Evolutionary conservation across 1,140 invertebrate genomes (phyloP).

Genomic region (Sycophaga agraensis): DNA sequence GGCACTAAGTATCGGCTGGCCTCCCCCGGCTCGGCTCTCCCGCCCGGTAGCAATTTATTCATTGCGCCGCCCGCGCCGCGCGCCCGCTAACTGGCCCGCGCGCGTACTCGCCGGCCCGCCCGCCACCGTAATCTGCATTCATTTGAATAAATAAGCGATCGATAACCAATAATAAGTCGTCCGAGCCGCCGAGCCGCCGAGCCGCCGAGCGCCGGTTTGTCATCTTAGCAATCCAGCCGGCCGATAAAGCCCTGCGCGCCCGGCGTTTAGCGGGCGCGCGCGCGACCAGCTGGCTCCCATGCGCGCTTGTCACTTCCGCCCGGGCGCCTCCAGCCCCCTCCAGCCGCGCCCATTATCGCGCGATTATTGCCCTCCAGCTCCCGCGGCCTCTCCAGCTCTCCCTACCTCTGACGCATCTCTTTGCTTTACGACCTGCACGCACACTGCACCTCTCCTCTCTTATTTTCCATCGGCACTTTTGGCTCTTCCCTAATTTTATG

Average conservation of each 20-base stretch:
- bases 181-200: too few species aligned
- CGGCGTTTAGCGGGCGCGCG: neutral
- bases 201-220: conserved; percentile 54
- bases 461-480: too few species aligned
- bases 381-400: too few species aligned
- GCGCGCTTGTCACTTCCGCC: neutral
- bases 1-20: conserved; percentile 52
- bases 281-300: conserved; percentile 13
- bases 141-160: conserved; percentile 61
- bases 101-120: conserved; percentile 50
- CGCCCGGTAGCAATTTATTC: conserved; percentile 59
- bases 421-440: too few species aligned
- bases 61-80: conserved; percentile 49
- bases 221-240: conserved; percentile 47
- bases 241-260: conserved; percentile 39
- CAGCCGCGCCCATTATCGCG: too few species aligned
- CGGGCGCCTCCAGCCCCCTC: too few species aligned
- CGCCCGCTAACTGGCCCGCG: conserved; percentile 46
- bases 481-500: too few species aligned
- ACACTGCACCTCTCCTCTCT: too few species aligned
- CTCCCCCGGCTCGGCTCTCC: too few species aligned
- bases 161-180: conserved; percentile 58
- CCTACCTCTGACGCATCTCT: too few species aligned
- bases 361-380: too few species aligned
- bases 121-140: conserved; percentile 56